A percentile compares a stretch with the other conserved stretches of the same genome.
Conservation (phyloP, 2,113 vertebrate species). For the Solea solea region DNA sequence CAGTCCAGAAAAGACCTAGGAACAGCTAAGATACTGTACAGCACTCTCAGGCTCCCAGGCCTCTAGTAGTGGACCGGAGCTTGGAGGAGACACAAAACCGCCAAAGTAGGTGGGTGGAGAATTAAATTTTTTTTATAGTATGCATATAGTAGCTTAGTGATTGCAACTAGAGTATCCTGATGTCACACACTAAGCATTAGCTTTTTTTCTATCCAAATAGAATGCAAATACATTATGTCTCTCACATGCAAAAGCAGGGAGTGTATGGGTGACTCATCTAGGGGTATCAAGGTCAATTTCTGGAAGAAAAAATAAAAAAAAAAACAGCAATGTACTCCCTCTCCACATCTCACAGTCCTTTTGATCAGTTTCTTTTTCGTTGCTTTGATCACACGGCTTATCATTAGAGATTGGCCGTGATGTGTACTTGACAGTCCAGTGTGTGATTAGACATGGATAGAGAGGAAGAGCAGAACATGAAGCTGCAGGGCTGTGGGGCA, state of each 20-base stretch:
- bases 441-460: slow-evolving; percentile 74
- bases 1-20: too few relatives aligned
- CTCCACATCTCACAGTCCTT: slow-evolving; percentile 59
- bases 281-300: slow-evolving; percentile 59
- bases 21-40: too few relatives aligned
- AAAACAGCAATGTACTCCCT: slow-evolving; percentile 30
- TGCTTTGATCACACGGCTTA: slow-evolving; percentile 69
- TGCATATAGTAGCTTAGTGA: too few relatives aligned
- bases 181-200: too few relatives aligned
- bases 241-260: not conserved
- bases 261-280: slow-evolving; percentile 21
- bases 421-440: slow-evolving; percentile 67
- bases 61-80: too few relatives aligned
- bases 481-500: slow-evolving; percentile 67
- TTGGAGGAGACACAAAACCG: too few relatives aligned
- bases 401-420: slow-evolving; percentile 71
- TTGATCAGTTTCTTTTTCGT: slow-evolving; percentile 62
- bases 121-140: too few relatives aligned
- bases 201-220: too few relatives aligned
- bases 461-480: slow-evolving; percentile 45
- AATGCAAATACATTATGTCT: too few relatives aligned
- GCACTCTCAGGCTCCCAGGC: too few relatives aligned
- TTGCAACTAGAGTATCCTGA: too few relatives aligned
- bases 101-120: too few relatives aligned
- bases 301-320: slow-evolving; percentile 33